Evolutionary conservation across 2,888 invertebrate species (phyloP).

Genomic region (Hecatera dysodea): DNA sequence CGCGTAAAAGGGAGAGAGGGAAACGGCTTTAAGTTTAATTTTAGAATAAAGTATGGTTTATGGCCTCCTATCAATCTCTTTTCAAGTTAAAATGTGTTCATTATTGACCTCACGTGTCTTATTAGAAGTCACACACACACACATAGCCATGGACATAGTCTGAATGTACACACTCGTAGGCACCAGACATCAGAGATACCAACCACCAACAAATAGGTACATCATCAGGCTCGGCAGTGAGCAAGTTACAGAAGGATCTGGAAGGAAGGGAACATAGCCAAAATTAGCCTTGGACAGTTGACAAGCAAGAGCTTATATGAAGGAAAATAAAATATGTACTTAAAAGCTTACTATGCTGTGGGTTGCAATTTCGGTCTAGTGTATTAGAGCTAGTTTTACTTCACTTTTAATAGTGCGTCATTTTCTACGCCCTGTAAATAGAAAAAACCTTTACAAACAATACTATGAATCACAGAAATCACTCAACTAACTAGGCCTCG

Average conservation of each 20-base stretch:
- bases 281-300: no score
- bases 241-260: neutral
- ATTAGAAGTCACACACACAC: neutral
- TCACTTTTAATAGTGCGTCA: neutral
- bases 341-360: no score
- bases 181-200: no score
- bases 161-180: no score
- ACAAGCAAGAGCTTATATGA: no score
- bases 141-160: no score
- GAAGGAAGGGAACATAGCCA: no score
- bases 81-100: neutral
- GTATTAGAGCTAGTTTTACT: no score
- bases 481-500: slow-evolving; percentile 34
- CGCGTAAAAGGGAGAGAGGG: neutral
- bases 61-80: neutral
- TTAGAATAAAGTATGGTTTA: neutral
- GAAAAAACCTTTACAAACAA: slow-evolving; percentile 17
- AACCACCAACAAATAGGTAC: no score
- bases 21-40: neutral
- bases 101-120: neutral
- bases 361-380: no score
- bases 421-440: neutral
- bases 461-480: slow-evolving; percentile 13
- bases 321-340: no score
- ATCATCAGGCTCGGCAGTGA: neutral